Percentiles rank a stretch among this genome's conserved stretches.
Conservation (phyloP, 2,797 vertebrate species). For the Sandelia bainsii region DNA sequence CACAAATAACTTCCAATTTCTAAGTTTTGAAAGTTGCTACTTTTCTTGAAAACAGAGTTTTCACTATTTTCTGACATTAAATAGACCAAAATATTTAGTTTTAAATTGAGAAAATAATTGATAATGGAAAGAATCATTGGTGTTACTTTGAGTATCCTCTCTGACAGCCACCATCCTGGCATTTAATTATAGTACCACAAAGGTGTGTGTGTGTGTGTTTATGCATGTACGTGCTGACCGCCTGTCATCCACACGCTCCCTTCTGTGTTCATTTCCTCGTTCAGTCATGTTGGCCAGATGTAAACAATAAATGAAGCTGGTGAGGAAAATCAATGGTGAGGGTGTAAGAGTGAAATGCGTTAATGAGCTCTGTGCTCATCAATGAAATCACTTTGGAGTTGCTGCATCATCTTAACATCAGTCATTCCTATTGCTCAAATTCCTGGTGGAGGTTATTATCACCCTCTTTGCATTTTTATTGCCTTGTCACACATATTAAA, state of each 20-base stretch:
- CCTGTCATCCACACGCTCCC: conserved; percentile 10
- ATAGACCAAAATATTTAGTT: background rate
- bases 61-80: background rate
- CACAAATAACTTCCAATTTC: no score
- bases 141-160: no score
- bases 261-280: conserved; percentile 28
- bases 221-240: background rate
- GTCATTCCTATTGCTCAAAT: conserved; percentile 31
- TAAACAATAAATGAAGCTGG: conserved; percentile 29
- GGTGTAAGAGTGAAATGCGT: conserved; percentile 14
- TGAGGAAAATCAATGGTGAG: conserved; percentile 31
- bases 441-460: conserved; percentile 48
- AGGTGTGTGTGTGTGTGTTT: background rate
- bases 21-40: no score
- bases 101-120: background rate
- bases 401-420: conserved; percentile 6
- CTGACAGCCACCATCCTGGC: no score
- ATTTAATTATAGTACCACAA: background rate
- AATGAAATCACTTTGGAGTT: conserved; percentile 11
- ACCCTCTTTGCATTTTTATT: conserved; percentile 49
- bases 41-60: no score
- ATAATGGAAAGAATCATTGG: background rate
- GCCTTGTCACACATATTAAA: conserved; percentile 43
- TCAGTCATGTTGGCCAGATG: conserved; percentile 30
- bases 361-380: conserved; percentile 54